Percentiles rank a stretch among this genome's conserved stretches.
These are phyloP conservation scores for Halotydeus destructor DNA, from an alignment of 1,140 invertebrate species.

Conservation along the genomic window DNA sequence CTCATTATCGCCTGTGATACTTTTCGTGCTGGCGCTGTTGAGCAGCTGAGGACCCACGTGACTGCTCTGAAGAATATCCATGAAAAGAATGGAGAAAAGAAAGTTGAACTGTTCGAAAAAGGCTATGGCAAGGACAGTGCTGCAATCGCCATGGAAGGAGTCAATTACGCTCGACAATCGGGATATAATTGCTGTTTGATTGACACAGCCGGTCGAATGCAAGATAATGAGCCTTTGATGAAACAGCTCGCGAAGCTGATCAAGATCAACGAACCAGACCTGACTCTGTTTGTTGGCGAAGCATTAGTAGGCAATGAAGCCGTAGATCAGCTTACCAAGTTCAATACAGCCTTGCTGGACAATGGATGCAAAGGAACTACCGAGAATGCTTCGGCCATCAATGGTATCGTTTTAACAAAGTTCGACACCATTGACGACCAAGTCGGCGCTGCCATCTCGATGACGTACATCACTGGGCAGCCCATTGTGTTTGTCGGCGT, in stretches of 20 bases:
- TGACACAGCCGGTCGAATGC: slow-evolving; percentile 97
- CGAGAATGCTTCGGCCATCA: slow-evolving; percentile 24
- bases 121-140: slow-evolving; percentile 90
- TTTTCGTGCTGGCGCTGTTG: slow-evolving; percentile 94
- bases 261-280: slow-evolving; percentile 79
- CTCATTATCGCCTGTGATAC: slow-evolving; percentile 98
- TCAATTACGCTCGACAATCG: slow-evolving; percentile 53
- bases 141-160: slow-evolving; percentile 89
- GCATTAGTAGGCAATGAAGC: slow-evolving; percentile 99
- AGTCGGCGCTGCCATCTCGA: slow-evolving; percentile 93
- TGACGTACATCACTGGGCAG: slow-evolving; percentile 99
- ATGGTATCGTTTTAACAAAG: slow-evolving; percentile 39
- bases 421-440: slow-evolving; percentile 41
- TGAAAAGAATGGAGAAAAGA: slow-evolving; percentile 33
- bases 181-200: slow-evolving; percentile 76
- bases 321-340: slow-evolving; percentile 95
- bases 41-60: slow-evolving; percentile 88
- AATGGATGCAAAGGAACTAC: slow-evolving; percentile 11
- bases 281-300: slow-evolving; percentile 96
- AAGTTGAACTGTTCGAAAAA: slow-evolving; percentile 92
- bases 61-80: slow-evolving; percentile 81
- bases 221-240: slow-evolving; percentile 98
- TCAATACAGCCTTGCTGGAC: slow-evolving; percentile 67
- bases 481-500: slow-evolving; percentile 99
- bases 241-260: slow-evolving; percentile 74